phyloP scores from a whole-genome alignment of 2,797 vertebrate genomes.

The Xiphorhynchus erythropygius region DNA sequence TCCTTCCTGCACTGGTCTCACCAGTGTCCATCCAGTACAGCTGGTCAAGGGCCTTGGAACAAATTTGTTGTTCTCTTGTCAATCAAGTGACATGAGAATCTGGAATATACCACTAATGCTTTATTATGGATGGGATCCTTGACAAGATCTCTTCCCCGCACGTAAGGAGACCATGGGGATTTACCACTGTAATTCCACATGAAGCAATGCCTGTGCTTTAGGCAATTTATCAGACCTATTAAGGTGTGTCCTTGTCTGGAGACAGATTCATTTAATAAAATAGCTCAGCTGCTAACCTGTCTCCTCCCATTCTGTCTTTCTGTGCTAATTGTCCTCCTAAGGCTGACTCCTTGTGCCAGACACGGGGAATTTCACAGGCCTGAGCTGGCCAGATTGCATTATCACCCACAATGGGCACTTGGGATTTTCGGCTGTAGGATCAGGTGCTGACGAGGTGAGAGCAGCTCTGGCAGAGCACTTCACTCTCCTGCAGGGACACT shows the following conservation, averaged over 20 bases:
- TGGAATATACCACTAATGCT: not conserved
- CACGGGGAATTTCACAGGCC: not conserved
- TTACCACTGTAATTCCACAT: not conserved
- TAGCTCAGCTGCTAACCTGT: not conserved
- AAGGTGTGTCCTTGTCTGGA: not conserved
- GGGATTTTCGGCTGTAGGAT: not conserved
- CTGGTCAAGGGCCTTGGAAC: not conserved
- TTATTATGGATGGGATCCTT: not conserved
- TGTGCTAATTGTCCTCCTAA: not conserved
- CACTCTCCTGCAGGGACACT: not conserved
- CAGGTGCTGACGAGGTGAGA: conserved; percentile 28
- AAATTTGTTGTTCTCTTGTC: not conserved
- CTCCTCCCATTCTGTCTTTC: not conserved
- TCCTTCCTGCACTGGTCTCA: not conserved
- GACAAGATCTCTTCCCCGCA: not conserved
- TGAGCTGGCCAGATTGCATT: not conserved
- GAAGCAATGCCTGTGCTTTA: not conserved
- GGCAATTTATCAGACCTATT: not conserved
- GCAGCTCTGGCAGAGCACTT: not conserved
- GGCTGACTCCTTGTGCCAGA: conserved; percentile 12
- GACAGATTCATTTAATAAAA: not conserved
- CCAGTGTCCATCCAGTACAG: accelerated
- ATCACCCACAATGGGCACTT: not conserved
- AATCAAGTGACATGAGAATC: not conserved
- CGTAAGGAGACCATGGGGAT: not conserved